Percentiles rank a stretch among this genome's conserved stretches.
Conservation (phyloP, 2,888 invertebrate genomes). For the Atrina japonica region DNA sequence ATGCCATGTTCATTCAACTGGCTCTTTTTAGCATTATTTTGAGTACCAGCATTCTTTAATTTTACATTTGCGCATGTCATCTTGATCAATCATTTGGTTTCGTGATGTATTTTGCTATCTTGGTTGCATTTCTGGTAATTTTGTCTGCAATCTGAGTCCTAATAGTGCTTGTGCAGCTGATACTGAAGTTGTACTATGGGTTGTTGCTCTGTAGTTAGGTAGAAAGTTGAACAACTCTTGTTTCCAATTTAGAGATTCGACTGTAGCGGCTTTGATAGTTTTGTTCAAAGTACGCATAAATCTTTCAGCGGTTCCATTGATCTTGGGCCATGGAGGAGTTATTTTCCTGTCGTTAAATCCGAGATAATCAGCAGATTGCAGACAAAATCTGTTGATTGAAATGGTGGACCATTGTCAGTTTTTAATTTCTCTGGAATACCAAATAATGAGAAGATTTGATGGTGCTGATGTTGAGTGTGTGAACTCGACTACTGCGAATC, state of each 20-base stretch:
- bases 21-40: too few species aligned
- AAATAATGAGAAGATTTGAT: slow-evolving; percentile 43
- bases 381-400: slow-evolving; percentile 35
- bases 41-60: too few species aligned
- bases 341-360: slow-evolving; percentile 55
- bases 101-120: too few species aligned
- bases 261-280: slow-evolving; percentile 39
- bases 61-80: too few species aligned
- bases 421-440: slow-evolving; percentile 49
- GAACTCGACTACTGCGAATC: slow-evolving; percentile 46
- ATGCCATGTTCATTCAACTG: too few species aligned
- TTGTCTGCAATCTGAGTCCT: slow-evolving; percentile 7
- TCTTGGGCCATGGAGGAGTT: slow-evolving; percentile 51
- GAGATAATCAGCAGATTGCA: slow-evolving; percentile 42
- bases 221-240: slow-evolving; percentile 31
- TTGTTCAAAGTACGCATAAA: slow-evolving; percentile 54
- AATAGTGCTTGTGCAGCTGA: slow-evolving; percentile 13
- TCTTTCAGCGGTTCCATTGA: slow-evolving; percentile 50
- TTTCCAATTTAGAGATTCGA: slow-evolving; percentile 33
- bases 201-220: slow-evolving; percentile 32
- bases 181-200: slow-evolving; percentile 24
- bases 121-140: too few species aligned
- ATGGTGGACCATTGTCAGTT: slow-evolving; percentile 52
- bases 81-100: too few species aligned
- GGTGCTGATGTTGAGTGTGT: slow-evolving; percentile 41